Conservation (phyloP, 2,113 vertebrate species). For the Labeo rohita region DNA sequence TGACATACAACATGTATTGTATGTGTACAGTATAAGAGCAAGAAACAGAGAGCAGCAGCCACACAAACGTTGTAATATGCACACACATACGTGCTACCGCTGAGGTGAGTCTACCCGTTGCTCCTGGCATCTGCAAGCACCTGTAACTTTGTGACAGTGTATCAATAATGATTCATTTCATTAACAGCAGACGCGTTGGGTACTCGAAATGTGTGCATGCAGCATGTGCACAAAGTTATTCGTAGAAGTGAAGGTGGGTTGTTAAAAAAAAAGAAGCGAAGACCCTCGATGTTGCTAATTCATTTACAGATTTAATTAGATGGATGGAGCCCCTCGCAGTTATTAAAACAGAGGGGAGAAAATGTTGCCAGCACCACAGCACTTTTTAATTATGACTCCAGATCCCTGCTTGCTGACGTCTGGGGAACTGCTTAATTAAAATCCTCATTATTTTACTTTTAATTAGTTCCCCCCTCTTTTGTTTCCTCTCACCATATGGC, state of each 20-base stretch:
- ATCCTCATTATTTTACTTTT: conserved; percentile 76
- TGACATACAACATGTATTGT: too few relatives aligned
- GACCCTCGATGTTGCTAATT: conserved; percentile 70
- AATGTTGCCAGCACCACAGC: conserved; percentile 70
- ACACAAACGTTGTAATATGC: background rate
- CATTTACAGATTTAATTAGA: conserved; percentile 75
- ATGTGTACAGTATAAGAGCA: background rate
- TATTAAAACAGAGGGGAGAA: conserved; percentile 68
- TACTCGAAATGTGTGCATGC: conserved; percentile 37
- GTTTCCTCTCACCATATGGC: conserved; percentile 74
- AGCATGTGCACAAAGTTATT: conserved; percentile 58
- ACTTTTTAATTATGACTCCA: conserved; percentile 73
- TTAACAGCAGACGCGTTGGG: conserved; percentile 45
- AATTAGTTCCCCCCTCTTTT: conserved; percentile 75
- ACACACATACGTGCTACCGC: background rate
- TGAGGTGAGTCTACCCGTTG: conserved; percentile 43
- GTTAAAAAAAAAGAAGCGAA: conserved; percentile 60
- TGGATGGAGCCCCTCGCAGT: conserved; percentile 69
- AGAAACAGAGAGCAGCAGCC: background rate
- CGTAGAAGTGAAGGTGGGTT: conserved; percentile 59
- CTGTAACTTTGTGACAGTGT: conserved; percentile 46
- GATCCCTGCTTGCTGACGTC: conserved; percentile 71
- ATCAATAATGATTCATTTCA: conserved; percentile 61
- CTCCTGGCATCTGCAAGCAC: conserved; percentile 36
- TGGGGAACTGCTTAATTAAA: conserved; percentile 76